Conservation (phyloP, 2,113 vertebrate species). For the Phalacrocorax carbo region DNA sequence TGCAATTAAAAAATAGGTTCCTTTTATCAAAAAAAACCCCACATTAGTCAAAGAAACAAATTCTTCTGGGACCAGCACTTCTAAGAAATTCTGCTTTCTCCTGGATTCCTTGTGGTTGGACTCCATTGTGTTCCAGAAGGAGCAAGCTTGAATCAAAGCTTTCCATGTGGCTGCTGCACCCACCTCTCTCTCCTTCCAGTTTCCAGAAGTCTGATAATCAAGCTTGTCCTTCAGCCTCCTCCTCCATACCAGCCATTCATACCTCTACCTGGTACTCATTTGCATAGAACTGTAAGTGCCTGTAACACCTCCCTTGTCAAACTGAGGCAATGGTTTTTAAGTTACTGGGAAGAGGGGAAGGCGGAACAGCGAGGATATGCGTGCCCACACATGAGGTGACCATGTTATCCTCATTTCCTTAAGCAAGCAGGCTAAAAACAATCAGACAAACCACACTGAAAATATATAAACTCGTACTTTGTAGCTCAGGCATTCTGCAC, state of each 20-base stretch:
- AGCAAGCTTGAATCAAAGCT: not conserved
- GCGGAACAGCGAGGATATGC: fast-evolving
- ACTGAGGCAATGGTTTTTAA: not conserved
- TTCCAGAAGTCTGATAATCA: not conserved
- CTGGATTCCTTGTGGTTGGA: not conserved
- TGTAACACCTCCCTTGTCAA: not conserved
- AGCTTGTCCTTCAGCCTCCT: not conserved
- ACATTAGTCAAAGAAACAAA: not conserved
- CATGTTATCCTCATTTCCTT: not conserved
- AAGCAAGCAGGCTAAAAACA: not conserved
- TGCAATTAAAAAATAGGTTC: not conserved
- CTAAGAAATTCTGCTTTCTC: not conserved
- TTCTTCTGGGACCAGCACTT: not conserved
- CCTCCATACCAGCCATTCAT: not conserved
- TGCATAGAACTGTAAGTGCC: not conserved
- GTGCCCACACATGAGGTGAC: not conserved
- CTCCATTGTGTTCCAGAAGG: not conserved
- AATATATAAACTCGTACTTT: not conserved
- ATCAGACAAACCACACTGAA: not conserved
- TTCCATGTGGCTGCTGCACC: not conserved
- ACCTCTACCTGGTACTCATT: not conserved
- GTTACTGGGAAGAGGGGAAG: not conserved
- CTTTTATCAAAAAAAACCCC: not conserved
- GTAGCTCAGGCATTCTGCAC: not conserved
- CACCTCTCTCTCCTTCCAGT: not conserved